phyloP scores from a whole-genome alignment of 2,888 invertebrate genomes.

The Mycalesis mineus region DNA sequence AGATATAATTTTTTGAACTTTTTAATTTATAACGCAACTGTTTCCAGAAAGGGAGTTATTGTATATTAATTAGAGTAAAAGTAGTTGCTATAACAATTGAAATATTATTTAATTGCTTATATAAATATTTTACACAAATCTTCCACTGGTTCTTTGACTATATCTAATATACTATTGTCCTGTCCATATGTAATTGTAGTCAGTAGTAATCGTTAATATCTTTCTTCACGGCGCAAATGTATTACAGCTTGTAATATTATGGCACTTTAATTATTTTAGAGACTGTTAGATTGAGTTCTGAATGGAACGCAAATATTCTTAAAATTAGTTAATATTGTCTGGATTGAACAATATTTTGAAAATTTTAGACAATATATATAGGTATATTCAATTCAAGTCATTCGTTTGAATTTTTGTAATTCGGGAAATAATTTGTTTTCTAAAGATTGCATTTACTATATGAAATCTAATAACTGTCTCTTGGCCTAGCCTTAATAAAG shows the following conservation, averaged over 20 bases:
- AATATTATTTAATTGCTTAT: no score
- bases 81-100: no score
- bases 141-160: neutral
- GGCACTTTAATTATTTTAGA: conserved; percentile 7
- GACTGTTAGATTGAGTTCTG: neutral
- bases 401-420: no score
- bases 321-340: no score
- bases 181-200: conserved; percentile 26
- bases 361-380: no score
- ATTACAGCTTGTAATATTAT: conserved; percentile 25
- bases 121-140: neutral
- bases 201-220: conserved; percentile 15
- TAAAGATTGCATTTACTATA: neutral
- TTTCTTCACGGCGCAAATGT: conserved; percentile 18
- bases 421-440: neutral
- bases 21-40: no score
- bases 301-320: neutral
- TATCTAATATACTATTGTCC: conserved; percentile 25
- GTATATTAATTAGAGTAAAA: no score
- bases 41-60: no score
- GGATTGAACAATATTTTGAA: no score
- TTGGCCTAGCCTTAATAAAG: neutral
- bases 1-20: no score
- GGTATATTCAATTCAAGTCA: no score
- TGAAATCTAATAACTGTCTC: neutral